Conservation (phyloP, 2,113 vertebrate genomes). For the Semnornis frantzii region DNA sequence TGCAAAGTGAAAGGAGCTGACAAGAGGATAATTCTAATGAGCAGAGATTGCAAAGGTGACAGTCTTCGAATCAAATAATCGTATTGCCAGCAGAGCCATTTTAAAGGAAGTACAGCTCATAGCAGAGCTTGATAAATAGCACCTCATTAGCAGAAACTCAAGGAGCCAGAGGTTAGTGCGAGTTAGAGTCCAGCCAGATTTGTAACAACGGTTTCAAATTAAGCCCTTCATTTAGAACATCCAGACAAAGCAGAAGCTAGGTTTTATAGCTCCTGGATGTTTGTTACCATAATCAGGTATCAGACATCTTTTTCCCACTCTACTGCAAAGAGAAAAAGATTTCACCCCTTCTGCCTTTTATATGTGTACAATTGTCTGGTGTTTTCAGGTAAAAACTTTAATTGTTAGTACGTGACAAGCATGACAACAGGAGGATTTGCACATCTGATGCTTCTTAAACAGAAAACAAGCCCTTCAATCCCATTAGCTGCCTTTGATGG, state of each 20-base stretch:
- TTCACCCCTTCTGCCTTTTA: background rate
- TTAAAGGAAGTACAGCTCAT: background rate
- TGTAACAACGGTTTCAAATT: slow-evolving; percentile 21
- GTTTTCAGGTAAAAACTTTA: slow-evolving; percentile 52
- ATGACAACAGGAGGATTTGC: slow-evolving; percentile 17
- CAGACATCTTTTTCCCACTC: background rate
- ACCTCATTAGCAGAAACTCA: slow-evolving; percentile 24
- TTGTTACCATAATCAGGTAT: slow-evolving; percentile 15
- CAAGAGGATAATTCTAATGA: slow-evolving; percentile 13
- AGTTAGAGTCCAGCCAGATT: slow-evolving; percentile 27
- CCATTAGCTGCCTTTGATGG: slow-evolving; percentile 46
- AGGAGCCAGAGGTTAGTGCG: slow-evolving; percentile 8
- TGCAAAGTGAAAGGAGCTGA: background rate
- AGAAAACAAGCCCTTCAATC: background rate
- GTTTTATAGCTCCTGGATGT: background rate
- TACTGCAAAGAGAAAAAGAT: background rate
- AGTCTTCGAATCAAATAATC: background rate
- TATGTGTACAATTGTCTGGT: background rate
- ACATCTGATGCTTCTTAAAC: slow-evolving; percentile 36
- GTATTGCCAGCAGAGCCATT: background rate
- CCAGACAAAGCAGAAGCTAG: background rate
- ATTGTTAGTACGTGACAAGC: background rate
- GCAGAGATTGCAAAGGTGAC: background rate
- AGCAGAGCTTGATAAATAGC: slow-evolving; percentile 33
- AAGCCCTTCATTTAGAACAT: slow-evolving; percentile 14